Percentiles rank a stretch among this genome's conserved stretches.
Conservation (phyloP, 2,113 vertebrate genomes). For the Tachycineta bicolor region DNA sequence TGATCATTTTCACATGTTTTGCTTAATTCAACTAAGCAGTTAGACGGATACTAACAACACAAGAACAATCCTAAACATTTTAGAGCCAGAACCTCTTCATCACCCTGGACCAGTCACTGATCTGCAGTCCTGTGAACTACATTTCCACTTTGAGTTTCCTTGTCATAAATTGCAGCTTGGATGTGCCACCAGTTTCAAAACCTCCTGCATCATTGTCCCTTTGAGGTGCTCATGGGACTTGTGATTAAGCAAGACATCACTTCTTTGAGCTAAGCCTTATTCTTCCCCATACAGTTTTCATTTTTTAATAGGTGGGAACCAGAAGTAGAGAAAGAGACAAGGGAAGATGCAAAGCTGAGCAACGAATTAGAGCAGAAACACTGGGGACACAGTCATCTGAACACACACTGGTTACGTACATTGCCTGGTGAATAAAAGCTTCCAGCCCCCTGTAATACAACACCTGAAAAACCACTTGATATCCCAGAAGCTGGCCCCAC, state of each 20-base stretch:
- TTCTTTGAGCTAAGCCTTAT: not conserved
- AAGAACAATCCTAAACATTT: slow-evolving; percentile 32
- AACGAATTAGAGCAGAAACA: not conserved
- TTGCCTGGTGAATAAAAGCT: slow-evolving; percentile 48
- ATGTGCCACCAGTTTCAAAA: not conserved
- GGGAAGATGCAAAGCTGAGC: not conserved
- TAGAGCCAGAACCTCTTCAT: slow-evolving; percentile 39
- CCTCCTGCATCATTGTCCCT: not conserved
- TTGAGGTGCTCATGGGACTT: not conserved
- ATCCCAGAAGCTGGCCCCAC: slow-evolving; percentile 51
- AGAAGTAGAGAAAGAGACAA: not conserved
- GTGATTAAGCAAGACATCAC: not conserved
- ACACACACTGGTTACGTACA: not conserved
- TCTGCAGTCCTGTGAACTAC: not conserved
- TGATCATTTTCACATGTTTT: slow-evolving; percentile 72
- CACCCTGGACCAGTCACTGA: not conserved
- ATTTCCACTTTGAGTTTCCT: not conserved
- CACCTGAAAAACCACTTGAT: slow-evolving; percentile 65
- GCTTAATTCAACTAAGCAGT: slow-evolving; percentile 58
- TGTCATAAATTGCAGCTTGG: not conserved
- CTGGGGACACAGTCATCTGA: not conserved
- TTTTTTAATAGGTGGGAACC: not conserved
- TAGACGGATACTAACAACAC: slow-evolving; percentile 51
- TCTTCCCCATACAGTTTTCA: not conserved
- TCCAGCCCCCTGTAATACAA: slow-evolving; percentile 44